Evolutionary conservation across 2,888 invertebrate genomes (phyloP).

Genomic region (Quadroppia sp.): DNA sequence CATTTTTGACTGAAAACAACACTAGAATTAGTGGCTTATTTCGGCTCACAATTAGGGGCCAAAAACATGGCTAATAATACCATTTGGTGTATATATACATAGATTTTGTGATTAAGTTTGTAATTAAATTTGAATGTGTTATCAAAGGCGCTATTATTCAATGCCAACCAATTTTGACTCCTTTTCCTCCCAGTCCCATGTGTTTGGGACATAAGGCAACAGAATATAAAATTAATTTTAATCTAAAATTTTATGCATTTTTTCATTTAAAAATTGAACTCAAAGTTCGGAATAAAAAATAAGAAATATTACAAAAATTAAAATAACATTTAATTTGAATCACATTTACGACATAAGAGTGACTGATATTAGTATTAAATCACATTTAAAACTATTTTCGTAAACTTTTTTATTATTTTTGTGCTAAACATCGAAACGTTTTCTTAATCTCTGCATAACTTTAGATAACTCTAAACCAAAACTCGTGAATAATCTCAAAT

Average conservation of each 20-base stretch:
- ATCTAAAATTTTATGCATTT: too few relatives aligned
- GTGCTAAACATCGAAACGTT: not conserved
- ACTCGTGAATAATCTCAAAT: constrained; percentile 13
- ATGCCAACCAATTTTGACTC: too few relatives aligned
- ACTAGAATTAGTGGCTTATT: not conserved
- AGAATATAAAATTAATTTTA: too few relatives aligned
- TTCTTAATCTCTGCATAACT: constrained; percentile 1
- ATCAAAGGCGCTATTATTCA: too few relatives aligned
- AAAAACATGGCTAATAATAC: not conserved
- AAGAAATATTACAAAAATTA: not conserved
- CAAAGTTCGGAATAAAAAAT: too few relatives aligned
- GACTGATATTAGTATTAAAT: not conserved
- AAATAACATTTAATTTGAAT: not conserved
- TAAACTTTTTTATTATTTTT: not conserved
- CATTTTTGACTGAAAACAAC: not conserved
- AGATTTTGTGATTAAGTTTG: not conserved
- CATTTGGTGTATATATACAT: too few relatives aligned
- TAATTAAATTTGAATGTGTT: too few relatives aligned
- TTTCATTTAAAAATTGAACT: too few relatives aligned
- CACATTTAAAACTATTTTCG: not conserved
- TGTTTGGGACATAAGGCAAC: too few relatives aligned
- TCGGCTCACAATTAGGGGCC: not conserved
- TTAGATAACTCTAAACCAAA: not conserved
- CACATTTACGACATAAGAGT: too few relatives aligned
- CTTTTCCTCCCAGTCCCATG: too few relatives aligned